A percentile compares a stretch with the other conserved stretches of the same genome.
phyloP scores from a whole-genome alignment of 1,140 invertebrate genomes.

The Metopolophium dirhodum region DNA sequence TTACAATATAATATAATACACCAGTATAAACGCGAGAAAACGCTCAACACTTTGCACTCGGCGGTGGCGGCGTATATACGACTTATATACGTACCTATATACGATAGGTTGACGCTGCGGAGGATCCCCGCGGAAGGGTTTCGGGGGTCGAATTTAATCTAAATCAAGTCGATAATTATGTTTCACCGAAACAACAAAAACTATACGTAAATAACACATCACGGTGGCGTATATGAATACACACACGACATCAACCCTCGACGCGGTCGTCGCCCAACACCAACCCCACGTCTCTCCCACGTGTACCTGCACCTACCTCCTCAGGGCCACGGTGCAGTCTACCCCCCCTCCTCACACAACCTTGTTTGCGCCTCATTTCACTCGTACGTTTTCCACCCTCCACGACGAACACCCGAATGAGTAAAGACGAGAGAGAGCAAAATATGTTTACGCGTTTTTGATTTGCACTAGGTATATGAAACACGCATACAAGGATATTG shows the following conservation, averaged over 20 bases:
- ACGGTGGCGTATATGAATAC: neutral
- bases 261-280: neutral
- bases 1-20: neutral
- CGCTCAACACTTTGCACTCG: neutral
- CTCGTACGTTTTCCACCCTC: neutral
- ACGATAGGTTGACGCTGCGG: neutral
- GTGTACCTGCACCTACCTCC: neutral
- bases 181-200: neutral
- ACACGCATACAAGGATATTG: constrained; percentile 7
- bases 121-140: neutral
- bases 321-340: neutral
- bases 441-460: neutral
- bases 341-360: no score
- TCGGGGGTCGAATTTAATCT: constrained; percentile 30
- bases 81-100: no score
- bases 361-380: neutral
- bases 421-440: neutral
- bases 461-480: neutral
- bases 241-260: neutral
- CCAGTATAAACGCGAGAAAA: neutral
- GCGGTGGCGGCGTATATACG: neutral
- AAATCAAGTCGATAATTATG: constrained; percentile 31
- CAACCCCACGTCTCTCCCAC: neutral
- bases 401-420: neutral
- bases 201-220: constrained; percentile 13